phyloP scores from a whole-genome alignment of 2,113 vertebrate genomes.

The Campylomormyrus tamandua region DNA sequence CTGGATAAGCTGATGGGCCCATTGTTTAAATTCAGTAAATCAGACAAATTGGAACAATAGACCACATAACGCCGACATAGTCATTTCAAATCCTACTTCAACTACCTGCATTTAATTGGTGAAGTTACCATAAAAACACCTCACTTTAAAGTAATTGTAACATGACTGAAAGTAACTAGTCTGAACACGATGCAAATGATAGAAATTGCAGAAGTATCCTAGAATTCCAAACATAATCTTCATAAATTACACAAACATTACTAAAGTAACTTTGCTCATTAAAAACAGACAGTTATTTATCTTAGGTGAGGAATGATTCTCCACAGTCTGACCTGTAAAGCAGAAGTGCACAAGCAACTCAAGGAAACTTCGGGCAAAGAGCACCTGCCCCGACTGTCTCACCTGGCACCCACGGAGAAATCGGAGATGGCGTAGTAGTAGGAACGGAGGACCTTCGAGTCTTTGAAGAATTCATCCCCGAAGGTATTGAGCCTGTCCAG shows the following conservation, averaged over 20 bases:
- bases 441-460: constrained; percentile 79
- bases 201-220: background rate
- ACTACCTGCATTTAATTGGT: background rate
- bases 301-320: background rate
- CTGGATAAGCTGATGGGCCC: background rate
- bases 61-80: background rate
- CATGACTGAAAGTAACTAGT: background rate
- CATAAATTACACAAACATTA: background rate
- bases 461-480: constrained; percentile 91
- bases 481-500: constrained; percentile 90
- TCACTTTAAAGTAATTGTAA: background rate
- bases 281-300: background rate
- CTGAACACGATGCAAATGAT: background rate
- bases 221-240: background rate
- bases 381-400: constrained; percentile 33
- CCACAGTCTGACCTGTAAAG: background rate
- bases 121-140: background rate
- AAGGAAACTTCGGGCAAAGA: background rate
- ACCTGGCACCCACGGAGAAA: constrained; percentile 90
- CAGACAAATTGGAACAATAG: background rate
- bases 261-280: background rate
- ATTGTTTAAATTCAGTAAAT: background rate
- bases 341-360: constrained; percentile 11
- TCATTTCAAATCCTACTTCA: background rate
- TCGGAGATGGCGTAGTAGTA: constrained; percentile 92